Conservation (phyloP, 2,113 vertebrate species). For the Salminus brasiliensis region DNA sequence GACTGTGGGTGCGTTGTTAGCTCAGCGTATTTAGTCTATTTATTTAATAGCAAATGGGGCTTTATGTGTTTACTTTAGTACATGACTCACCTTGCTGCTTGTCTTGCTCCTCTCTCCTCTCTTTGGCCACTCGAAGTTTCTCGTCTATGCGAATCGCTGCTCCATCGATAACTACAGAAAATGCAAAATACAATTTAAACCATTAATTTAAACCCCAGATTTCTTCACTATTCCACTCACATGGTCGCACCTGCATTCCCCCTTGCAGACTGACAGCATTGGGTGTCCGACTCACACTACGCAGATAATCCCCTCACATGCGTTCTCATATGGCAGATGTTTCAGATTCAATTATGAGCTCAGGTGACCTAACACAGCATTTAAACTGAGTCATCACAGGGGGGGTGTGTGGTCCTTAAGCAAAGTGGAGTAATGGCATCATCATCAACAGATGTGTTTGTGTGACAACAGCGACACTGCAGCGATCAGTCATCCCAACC, state of each 20-base stretch:
- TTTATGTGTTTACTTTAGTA: background rate
- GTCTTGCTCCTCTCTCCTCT: conserved; percentile 88
- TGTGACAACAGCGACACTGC: conserved; percentile 42
- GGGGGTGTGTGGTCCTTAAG: background rate
- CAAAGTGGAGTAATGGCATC: conserved; percentile 6
- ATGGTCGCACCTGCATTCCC: background rate
- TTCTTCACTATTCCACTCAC: background rate
- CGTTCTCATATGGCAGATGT: conserved; percentile 14
- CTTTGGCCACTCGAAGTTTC: conserved; percentile 87
- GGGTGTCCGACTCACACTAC: background rate
- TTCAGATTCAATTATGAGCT: conserved; percentile 42
- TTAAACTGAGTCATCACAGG: conserved; percentile 48
- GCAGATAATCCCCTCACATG: conserved; percentile 35
- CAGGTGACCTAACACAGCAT: conserved; percentile 31
- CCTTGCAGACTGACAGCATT: background rate
- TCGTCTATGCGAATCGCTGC: conserved; percentile 88
- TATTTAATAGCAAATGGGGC: background rate
- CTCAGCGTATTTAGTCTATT: background rate
- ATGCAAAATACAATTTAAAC: conserved; percentile 53
- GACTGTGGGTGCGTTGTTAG: background rate
- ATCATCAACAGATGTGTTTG: conserved; percentile 46
- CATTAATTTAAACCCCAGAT: conserved; percentile 24
- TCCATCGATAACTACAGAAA: conserved; percentile 85
- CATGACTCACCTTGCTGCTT: conserved; percentile 83
- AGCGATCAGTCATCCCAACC: background rate